phyloP scores from a whole-genome alignment of 2,797 vertebrate species.

The Acanthurus leucopareius region DNA sequence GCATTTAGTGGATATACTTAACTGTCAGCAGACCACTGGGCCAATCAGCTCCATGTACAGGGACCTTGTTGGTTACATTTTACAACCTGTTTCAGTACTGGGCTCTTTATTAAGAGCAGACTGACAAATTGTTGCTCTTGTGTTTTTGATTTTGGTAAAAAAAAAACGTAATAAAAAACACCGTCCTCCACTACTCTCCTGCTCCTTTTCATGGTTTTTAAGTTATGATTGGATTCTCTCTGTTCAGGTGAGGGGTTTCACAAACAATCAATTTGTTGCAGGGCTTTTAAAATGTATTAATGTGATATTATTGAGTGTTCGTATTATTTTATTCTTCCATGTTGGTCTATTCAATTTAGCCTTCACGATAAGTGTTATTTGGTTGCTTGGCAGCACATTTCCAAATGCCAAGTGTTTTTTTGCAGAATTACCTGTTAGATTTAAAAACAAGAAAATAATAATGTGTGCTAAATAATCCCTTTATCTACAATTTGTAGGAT shows the following conservation, averaged over 20 bases:
- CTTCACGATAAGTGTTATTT: constrained; percentile 7
- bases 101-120: no score
- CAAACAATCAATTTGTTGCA: neutral
- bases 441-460: constrained; percentile 17
- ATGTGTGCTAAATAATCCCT: constrained; percentile 15
- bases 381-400: constrained; percentile 15
- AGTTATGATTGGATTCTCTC: neutral
- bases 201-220: neutral
- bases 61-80: no score
- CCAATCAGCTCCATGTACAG: no score
- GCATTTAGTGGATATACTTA: no score
- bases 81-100: no score
- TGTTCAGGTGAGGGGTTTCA: neutral
- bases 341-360: neutral
- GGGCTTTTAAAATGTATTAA: neutral
- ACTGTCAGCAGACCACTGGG: no score
- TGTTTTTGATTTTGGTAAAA: no score
- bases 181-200: neutral
- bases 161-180: no score
- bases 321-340: neutral
- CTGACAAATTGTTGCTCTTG: no score
- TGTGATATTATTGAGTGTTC: neutral
- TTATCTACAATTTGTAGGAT: constrained; percentile 22
- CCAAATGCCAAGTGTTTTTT: constrained; percentile 11
- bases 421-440: constrained; percentile 28